Conservation (phyloP, 2,888 invertebrate genomes). For the Andrena chrysosceles region DNA sequence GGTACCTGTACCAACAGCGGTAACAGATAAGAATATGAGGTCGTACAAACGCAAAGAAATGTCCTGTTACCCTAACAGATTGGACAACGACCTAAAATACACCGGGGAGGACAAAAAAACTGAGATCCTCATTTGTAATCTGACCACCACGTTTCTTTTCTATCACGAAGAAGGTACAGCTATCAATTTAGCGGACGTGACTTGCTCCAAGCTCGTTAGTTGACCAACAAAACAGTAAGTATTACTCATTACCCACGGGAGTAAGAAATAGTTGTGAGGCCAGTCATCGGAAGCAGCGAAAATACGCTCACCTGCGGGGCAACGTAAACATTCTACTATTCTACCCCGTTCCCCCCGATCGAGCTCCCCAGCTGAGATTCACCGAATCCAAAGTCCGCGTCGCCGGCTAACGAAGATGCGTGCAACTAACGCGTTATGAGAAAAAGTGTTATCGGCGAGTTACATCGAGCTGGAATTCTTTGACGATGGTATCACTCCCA, state of each 20-base stretch:
- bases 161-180: background rate
- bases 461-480: constrained; percentile 32
- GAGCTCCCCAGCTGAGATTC: background rate
- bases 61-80: background rate
- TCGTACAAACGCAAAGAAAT: background rate
- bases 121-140: background rate
- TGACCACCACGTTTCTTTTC: background rate
- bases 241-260: background rate
- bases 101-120: background rate
- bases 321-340: background rate
- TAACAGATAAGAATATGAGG: constrained; percentile 11
- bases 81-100: background rate
- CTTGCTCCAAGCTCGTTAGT: background rate
- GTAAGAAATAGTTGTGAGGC: background rate
- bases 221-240: background rate
- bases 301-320: background rate
- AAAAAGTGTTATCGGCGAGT: background rate
- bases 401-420: background rate
- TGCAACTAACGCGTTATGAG: no score
- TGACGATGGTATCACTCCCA: constrained; percentile 25
- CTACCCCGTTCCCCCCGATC: background rate
- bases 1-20: background rate
- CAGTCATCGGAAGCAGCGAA: background rate
- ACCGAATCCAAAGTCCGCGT: background rate
- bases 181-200: background rate